Percentiles rank a stretch among this genome's conserved stretches.
phyloP scores from a whole-genome alignment of 1,140 invertebrate genomes.

The Cheumatopsyche charites region DNA sequence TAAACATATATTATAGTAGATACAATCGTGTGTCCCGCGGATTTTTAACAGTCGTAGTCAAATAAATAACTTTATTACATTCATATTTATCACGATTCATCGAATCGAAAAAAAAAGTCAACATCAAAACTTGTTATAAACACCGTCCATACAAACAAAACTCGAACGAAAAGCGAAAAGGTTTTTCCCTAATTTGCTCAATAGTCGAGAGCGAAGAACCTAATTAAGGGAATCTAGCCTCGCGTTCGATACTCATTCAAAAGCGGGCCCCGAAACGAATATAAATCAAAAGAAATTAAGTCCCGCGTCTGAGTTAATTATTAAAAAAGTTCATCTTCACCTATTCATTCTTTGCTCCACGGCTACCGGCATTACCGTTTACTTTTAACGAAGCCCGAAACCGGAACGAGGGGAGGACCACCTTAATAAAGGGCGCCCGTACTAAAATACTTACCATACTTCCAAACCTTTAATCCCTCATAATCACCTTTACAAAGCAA shows the following conservation, averaged over 20 bases:
- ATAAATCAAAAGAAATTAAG: conserved; percentile 48
- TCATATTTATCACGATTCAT: no score
- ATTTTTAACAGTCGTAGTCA: no score
- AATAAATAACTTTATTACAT: no score
- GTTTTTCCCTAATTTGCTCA: no score
- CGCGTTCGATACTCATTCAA: not conserved
- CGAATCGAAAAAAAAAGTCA: no score
- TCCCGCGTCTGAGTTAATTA: conserved; percentile 48
- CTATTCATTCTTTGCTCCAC: conserved; percentile 37
- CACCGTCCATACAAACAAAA: no score
- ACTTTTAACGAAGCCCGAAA: not conserved
- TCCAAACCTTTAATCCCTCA: conserved; percentile 61
- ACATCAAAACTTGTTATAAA: no score
- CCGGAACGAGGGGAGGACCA: not conserved
- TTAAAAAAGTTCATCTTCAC: conserved; percentile 49
- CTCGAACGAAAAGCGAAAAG: no score
- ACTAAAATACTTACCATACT: conserved; percentile 48
- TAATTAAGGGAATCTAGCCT: not conserved
- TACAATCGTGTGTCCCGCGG: no score
- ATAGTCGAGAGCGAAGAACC: no score
- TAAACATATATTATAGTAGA: no score
- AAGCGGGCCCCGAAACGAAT: conserved; percentile 33
- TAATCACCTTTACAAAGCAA: conserved; percentile 66
- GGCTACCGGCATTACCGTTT: not conserved
- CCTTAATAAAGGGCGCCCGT: conserved; percentile 41